Conservation (phyloP, 2,797 vertebrate species). For the Heterohyrax brucei region DNA sequence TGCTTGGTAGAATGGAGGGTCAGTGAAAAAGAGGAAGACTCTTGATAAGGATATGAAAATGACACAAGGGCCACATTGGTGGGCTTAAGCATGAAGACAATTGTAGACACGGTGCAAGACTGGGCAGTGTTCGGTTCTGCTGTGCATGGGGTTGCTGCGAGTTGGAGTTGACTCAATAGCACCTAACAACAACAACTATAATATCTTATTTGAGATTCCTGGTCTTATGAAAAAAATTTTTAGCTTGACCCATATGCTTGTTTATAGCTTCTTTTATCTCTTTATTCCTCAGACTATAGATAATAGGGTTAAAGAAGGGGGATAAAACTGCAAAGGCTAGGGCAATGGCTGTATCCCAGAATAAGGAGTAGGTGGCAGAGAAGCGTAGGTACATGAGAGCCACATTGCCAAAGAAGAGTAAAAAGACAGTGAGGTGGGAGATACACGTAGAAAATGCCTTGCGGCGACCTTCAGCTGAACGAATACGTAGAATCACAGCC, state of each 20-base stretch:
- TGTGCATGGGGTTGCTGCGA: too few relatives aligned
- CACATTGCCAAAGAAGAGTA: conserved; percentile 82
- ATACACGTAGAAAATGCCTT: conserved; percentile 80
- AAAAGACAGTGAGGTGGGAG: conserved; percentile 80
- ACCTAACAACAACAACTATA: not conserved
- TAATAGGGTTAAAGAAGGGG: conserved; percentile 84
- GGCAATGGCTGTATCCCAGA: conserved; percentile 80
- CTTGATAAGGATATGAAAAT: too few relatives aligned
- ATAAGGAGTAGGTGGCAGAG: conserved; percentile 80
- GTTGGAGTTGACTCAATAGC: too few relatives aligned
- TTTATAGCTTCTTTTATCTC: conserved; percentile 80
- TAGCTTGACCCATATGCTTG: conserved; percentile 66
- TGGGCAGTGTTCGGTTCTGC: too few relatives aligned
- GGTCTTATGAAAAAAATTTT: not conserved
- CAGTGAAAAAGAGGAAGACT: too few relatives aligned
- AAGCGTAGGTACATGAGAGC: conserved; percentile 81
- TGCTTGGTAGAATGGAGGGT: too few relatives aligned
- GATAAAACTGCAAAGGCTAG: conserved; percentile 80
- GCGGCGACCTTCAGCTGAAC: conserved; percentile 65
- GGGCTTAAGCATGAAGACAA: too few relatives aligned
- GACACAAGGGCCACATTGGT: too few relatives aligned
- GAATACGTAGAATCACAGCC: conserved; percentile 76
- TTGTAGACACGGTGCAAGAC: too few relatives aligned
- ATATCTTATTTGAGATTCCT: not conserved
- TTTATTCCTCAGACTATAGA: conserved; percentile 84